These are phyloP conservation scores for Drosophila koepferae DNA, from an alignment of 2,888 invertebrate genomes.

Conservation along the genomic window DNA sequence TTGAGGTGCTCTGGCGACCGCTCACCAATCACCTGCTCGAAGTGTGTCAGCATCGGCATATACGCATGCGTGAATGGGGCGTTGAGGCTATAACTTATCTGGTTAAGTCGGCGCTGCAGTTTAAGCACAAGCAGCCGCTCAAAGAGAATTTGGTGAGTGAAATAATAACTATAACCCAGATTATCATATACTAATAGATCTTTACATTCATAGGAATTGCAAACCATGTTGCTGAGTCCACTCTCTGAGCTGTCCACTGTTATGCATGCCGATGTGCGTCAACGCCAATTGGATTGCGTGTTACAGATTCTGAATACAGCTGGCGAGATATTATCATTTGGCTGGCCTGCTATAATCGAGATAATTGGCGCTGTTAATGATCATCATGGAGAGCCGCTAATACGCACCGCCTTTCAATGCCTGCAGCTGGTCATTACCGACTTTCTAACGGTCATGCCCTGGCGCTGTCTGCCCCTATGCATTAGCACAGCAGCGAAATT, in stretches of 20 bases:
- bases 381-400: slow-evolving; percentile 96
- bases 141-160: slow-evolving; percentile 91
- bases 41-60: slow-evolving; percentile 97
- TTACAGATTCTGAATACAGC: slow-evolving; percentile 96
- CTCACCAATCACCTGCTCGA: slow-evolving; percentile 98
- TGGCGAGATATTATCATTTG: slow-evolving; percentile 96
- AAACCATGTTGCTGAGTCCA: slow-evolving; percentile 94
- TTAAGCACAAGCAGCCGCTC: slow-evolving; percentile 93
- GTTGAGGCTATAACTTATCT: slow-evolving; percentile 98
- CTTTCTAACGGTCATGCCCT: slow-evolving; percentile 96
- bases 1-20: slow-evolving; percentile 97
- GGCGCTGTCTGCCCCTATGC: slow-evolving; percentile 94
- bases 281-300: slow-evolving; percentile 97
- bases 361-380: slow-evolving; percentile 98
- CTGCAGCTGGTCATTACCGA: slow-evolving; percentile 97
- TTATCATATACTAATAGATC: not conserved
- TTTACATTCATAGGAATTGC: slow-evolving; percentile 87
- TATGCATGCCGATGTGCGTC: slow-evolving; percentile 96
- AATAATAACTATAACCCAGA: not conserved
- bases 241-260: slow-evolving; percentile 96
- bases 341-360: slow-evolving; percentile 97
- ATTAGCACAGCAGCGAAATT: slow-evolving; percentile 97
- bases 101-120: slow-evolving; percentile 95
- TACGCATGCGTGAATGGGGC: slow-evolving; percentile 98
- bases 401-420: slow-evolving; percentile 97